phyloP scores from a whole-genome alignment of 2,888 invertebrate species.

The Cabera pusaria region DNA sequence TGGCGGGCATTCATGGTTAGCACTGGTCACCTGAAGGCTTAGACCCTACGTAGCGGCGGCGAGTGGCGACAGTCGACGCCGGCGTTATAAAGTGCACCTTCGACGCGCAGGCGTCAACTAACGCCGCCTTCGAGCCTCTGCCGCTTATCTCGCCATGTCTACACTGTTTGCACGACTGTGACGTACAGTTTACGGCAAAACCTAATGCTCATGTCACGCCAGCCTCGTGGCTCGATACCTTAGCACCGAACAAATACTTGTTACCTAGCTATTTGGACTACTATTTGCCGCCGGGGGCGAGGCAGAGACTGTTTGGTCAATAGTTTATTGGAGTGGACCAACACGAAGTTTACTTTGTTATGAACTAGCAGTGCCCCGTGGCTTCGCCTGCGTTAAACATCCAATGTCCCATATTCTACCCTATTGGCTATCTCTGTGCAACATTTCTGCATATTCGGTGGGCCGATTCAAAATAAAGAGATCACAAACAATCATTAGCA shows the following conservation, averaged over 20 bases:
- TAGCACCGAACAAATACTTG: slow-evolving; percentile 7
- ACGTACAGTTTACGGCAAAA: slow-evolving; percentile 51
- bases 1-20: slow-evolving; percentile 66
- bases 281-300: slow-evolving; percentile 20
- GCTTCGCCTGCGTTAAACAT: no score
- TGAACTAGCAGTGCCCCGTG: no score
- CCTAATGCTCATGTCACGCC: slow-evolving; percentile 39
- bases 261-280: slow-evolving; percentile 19
- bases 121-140: slow-evolving; percentile 46
- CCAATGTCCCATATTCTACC: no score
- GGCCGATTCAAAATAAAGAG: no score
- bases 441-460: no score
- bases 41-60: slow-evolving; percentile 30
- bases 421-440: no score
- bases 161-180: slow-evolving; percentile 58
- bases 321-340: slow-evolving; percentile 8
- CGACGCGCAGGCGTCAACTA: slow-evolving; percentile 73
- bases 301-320: slow-evolving; percentile 20
- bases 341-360: slow-evolving; percentile 13
- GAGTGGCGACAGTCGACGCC: slow-evolving; percentile 36
- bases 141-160: slow-evolving; percentile 59
- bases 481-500: no score
- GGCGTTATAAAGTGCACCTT: slow-evolving; percentile 47
- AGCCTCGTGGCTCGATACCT: slow-evolving; percentile 7
- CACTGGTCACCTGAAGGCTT: slow-evolving; percentile 19